Base-by-base conservation (phyloP, 2,113 vertebrate species). In the Ammodytes marinus region DNA sequence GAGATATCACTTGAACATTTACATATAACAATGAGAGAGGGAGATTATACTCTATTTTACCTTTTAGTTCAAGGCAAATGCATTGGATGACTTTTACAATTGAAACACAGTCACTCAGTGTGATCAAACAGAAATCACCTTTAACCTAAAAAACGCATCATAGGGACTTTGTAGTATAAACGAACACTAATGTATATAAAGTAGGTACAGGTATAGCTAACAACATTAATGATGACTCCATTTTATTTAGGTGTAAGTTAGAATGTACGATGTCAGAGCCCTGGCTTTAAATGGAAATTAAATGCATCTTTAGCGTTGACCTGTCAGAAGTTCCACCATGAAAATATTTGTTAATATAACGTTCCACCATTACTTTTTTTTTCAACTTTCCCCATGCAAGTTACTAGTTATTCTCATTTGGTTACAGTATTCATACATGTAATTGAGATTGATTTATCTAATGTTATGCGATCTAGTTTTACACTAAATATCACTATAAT, bases 71-170 rank as follows among this genome's bases (percentile, higher is more conserved):
- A 4, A 6, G n/a, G 5, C 45, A 9, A 60, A 46, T 6, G 10
- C 53, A 35, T 15, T 43, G n/a, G n/a, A 55, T 63, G 43, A 19
- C 42, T 4, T 68, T 55, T 6, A 46, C 5, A 68, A 12, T 10
- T 43, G 54, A 52, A 17, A 66, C 55, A 68, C 15, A 61, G 64
- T 39, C 54, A 11, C 5, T 46, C 12, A 15, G 40, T 49, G 35
- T 35, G 35, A 35, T 63, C 17, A 69, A 47, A 54, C 39, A 53
- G 27, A 68, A 79, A 40, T 60, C 45, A 72, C 4, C 13, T 8
- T 27, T 60, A 4, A 39, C 40, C 40, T 12, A 60, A n/a, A 53
- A 45, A 74, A 45, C 11, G 14, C 17, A 43, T 60, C 35, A 58
- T 49, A 50, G 3, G 11, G n/a, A 59, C n/a, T 58, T 43, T 1